phyloP scores from a whole-genome alignment of 2,888 invertebrate species.

The Harpalus rubripes region DNA sequence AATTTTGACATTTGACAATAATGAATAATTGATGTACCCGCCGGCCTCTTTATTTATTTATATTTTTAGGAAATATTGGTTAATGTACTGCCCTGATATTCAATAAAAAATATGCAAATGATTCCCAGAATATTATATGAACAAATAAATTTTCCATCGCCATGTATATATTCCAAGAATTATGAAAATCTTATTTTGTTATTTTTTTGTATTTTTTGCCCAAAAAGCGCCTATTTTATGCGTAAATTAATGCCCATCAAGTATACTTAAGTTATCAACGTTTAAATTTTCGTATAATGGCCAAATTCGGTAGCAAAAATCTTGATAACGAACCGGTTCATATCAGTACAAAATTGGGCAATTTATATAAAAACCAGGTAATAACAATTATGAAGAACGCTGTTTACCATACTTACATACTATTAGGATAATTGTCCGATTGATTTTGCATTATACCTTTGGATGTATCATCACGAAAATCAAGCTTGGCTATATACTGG shows the following conservation, averaged over 20 bases:
- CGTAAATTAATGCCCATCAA: neutral
- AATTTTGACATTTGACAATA: neutral
- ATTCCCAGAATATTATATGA: neutral
- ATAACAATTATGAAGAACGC: constrained; percentile 59
- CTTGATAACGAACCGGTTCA: constrained; percentile 9
- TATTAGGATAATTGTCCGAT: constrained; percentile 30
- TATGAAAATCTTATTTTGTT: no score
- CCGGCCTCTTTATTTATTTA: no score
- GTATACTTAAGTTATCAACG: neutral
- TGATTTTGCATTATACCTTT: neutral
- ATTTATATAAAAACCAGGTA: constrained; percentile 63
- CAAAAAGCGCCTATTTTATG: no score
- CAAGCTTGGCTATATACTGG: neutral
- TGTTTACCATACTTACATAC: constrained; percentile 64
- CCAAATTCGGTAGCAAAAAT: constrained; percentile 2
- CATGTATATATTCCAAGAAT: neutral
- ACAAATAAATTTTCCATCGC: neutral
- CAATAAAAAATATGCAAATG: neutral
- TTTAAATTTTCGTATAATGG: constrained; percentile 10
- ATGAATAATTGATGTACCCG: neutral
- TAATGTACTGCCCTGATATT: neutral
- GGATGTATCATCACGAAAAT: neutral
- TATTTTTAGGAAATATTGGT: neutral
- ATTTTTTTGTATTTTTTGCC: no score
- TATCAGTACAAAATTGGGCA: constrained; percentile 58